Conservation (phyloP, 2,113 vertebrate genomes). For the Eleginops maclovinus region DNA sequence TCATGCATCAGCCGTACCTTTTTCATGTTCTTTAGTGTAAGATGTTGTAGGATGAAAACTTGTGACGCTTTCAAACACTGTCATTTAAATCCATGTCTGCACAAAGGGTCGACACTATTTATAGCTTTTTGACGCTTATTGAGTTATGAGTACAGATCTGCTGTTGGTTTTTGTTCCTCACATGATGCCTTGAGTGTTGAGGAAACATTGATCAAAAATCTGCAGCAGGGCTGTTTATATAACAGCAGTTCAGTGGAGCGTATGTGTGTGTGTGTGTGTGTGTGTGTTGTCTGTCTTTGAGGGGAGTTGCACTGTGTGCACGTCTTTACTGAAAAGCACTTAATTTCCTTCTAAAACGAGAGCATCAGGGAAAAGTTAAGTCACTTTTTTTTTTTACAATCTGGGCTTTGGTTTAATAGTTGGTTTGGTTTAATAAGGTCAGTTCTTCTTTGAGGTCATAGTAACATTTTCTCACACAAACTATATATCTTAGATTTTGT, state of each 20-base stretch:
- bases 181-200: not conserved
- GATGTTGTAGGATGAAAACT: not conserved
- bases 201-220: slow-evolving; percentile 20
- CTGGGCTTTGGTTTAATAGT: not conserved
- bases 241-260: too few species aligned
- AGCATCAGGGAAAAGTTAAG: not conserved
- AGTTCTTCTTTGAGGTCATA: not conserved
- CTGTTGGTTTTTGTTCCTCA: not conserved
- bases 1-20: not conserved
- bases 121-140: not conserved
- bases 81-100: not conserved
- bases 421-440: not conserved
- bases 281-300: too few species aligned
- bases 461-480: not conserved
- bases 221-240: slow-evolving; percentile 46
- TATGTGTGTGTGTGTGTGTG: too few species aligned
- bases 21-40: not conserved
- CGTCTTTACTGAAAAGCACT: not conserved
- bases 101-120: not conserved
- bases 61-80: not conserved
- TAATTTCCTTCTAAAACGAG: not conserved
- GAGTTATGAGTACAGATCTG: not conserved
- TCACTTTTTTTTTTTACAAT: not conserved
- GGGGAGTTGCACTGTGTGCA: slow-evolving; percentile 37
- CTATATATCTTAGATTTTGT: not conserved